phyloP scores from a whole-genome alignment of 2,888 invertebrate species.

The Habrosyne pyritoides region DNA sequence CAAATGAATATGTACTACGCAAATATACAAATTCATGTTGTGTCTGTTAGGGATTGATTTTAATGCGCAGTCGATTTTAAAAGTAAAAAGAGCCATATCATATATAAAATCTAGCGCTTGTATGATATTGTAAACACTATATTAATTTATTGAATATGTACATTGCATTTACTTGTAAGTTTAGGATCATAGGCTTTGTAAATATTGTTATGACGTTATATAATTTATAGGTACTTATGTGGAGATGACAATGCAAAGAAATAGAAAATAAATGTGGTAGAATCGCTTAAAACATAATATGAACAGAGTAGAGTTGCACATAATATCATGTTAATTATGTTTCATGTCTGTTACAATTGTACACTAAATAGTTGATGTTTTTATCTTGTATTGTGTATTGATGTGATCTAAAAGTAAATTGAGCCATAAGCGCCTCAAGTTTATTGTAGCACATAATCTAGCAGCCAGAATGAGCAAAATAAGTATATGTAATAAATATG shows the following conservation, averaged over 20 bases:
- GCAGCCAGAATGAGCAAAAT: background rate
- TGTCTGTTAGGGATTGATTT: slow-evolving; percentile 67
- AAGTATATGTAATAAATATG: background rate
- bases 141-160: slow-evolving; percentile 81
- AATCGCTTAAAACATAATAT: slow-evolving; percentile 61
- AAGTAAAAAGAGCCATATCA: slow-evolving; percentile 79
- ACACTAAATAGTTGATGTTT: slow-evolving; percentile 74
- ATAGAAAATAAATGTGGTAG: slow-evolving; percentile 73
- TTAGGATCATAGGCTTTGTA: slow-evolving; percentile 81
- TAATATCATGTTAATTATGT: slow-evolving; percentile 49
- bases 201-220: slow-evolving; percentile 84
- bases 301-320: slow-evolving; percentile 73
- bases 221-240: slow-evolving; percentile 80
- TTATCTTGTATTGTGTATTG: slow-evolving; percentile 74
- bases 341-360: slow-evolving; percentile 67
- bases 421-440: background rate
- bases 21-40: slow-evolving; percentile 35
- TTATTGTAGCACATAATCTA: background rate
- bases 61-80: slow-evolving; percentile 68
- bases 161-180: slow-evolving; percentile 81
- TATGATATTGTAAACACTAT: slow-evolving; percentile 80
- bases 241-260: slow-evolving; percentile 63
- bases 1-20: slow-evolving; percentile 5
- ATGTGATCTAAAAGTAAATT: slow-evolving; percentile 59
- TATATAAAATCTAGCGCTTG: slow-evolving; percentile 79